Percentiles rank a stretch among this genome's conserved stretches.
Conservation (phyloP, 1,140 invertebrate genomes). For the Drosophila bocqueti region DNA sequence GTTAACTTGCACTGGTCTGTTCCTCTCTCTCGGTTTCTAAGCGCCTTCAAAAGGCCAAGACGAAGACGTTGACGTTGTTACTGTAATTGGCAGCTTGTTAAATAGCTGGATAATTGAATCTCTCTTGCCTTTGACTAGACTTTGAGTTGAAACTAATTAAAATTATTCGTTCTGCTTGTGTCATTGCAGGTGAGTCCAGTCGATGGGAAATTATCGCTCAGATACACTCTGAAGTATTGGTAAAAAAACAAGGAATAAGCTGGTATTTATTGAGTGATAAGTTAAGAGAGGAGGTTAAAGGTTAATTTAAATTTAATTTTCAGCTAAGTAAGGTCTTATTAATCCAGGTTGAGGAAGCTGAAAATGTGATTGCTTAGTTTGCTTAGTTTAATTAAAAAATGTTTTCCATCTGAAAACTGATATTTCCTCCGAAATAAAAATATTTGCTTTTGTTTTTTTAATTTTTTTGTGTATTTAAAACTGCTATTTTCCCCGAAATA, state of each 20-base stretch:
- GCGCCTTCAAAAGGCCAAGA: slow-evolving; percentile 21
- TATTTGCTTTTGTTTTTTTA: no score
- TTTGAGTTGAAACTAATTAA: slow-evolving; percentile 41
- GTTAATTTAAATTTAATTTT: no score
- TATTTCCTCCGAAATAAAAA: no score
- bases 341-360: no score
- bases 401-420: no score
- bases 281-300: no score
- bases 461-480: no score
- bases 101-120: slow-evolving; percentile 33
- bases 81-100: slow-evolving; percentile 30
- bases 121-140: slow-evolving; percentile 8
- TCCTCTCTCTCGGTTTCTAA: slow-evolving; percentile 1
- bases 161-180: slow-evolving; percentile 13
- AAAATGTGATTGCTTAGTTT: no score
- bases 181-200: slow-evolving; percentile 58
- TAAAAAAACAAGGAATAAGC: background rate
- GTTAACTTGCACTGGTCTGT: slow-evolving; percentile 33
- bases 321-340: no score
- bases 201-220: background rate
- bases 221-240: background rate
- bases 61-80: slow-evolving; percentile 14
- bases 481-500: no score
- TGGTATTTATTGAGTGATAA: slow-evolving; percentile 3
- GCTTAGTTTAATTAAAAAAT: no score